A percentile compares a stretch with the other conserved stretches of the same genome.
Conservation (phyloP, 2,888 invertebrate species). For the Leptura quadrifasciata region DNA sequence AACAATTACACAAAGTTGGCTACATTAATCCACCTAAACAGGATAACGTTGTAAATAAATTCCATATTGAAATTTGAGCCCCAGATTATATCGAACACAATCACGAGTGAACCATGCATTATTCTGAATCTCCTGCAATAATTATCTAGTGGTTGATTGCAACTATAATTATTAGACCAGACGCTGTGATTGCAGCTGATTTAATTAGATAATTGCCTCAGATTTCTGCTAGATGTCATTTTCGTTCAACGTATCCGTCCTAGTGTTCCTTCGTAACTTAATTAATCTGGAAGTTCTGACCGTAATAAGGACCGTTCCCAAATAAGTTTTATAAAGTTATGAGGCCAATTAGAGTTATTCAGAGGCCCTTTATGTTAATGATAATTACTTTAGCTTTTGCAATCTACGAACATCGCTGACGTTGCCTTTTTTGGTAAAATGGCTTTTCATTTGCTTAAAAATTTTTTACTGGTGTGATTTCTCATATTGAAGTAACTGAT, state of each 20-base stretch:
- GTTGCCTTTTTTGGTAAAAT: neutral
- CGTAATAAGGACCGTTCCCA: neutral
- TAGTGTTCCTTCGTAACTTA: conserved; percentile 17
- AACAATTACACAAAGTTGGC: neutral
- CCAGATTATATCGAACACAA: neutral
- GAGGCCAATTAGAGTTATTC: conserved; percentile 24
- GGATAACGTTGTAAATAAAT: neutral
- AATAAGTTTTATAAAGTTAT: conserved; percentile 24
- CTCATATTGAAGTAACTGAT: too few relatives aligned
- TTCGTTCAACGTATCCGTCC: neutral
- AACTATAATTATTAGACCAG: conserved; percentile 4
- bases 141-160: neutral
- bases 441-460: neutral
- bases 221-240: neutral
- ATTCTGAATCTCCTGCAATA: neutral
- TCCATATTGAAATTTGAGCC: neutral
- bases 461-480: too few relatives aligned
- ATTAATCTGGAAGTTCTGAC: conserved; percentile 1
- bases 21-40: neutral
- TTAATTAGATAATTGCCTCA: conserved; percentile 20
- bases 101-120: neutral
- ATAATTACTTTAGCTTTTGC: neutral
- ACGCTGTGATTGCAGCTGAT: conserved; percentile 18
- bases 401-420: neutral
- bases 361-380: neutral